Evolutionary conservation across 2,113 vertebrate genomes (phyloP), one percentile per base, ranked within the genome.

Genomic region (Melanerpes aurifrons): DNA sequence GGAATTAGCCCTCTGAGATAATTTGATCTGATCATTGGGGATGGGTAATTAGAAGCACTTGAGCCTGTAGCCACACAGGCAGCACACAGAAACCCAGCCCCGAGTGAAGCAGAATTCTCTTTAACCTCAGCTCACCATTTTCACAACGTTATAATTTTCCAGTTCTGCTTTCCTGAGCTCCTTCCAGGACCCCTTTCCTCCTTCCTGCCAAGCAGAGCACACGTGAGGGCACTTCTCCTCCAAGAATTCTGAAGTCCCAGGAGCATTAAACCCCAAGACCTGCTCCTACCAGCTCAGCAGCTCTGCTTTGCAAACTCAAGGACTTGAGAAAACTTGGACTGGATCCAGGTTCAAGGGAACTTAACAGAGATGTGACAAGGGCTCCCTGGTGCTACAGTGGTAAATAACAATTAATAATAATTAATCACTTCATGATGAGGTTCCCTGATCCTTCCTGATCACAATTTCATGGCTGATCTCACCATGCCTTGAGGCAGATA

Each of bases 401-500:
- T 93, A 93, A 93, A 92, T 81, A 90, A 74, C 37, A 89, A 94
- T 88, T 94, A 91, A 87, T 91, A 82, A 67, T 64, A 91, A 92
- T 93, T 93, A 91, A 87, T 93, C 88, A 80, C 37, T 61, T 82
- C 68, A 81, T 28, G 82, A 87, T 7, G 0, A 95, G 72, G 78
- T 87, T 86, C 82, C 63, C 63, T 78, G 88, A 72, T 95, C 90
- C 83, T 81, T 72, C 75, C 11, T 7, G 47, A 71, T 80, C 86
- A 69, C 83, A 67, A 53, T 74, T 87, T 85, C 91, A 68, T 77
- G 87, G 82, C 84, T 86, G 95, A 3, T 70, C 24, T 25, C 85
- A 21, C 82, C 75, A 12, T 16, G 64, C 84, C 87, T 80, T 77
- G 74, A 77, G 82, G 59, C 94, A 82, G 86, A 63, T 35, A 82